phyloP scores from a whole-genome alignment of 2,888 invertebrate genomes.

The Mantis religiosa region DNA sequence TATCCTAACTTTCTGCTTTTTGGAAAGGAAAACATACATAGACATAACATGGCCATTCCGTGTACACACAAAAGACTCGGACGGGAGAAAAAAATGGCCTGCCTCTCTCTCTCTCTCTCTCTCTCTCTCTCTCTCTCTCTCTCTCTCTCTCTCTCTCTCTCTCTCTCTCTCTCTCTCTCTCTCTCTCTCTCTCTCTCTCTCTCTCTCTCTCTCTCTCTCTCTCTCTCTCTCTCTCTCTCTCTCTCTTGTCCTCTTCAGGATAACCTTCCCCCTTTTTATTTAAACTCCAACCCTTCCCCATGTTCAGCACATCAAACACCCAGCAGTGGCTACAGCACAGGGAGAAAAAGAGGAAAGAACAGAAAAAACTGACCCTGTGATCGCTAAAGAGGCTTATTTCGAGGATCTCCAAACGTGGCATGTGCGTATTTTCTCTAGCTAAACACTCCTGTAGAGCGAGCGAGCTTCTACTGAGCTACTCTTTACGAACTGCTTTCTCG shows the following conservation, averaged over 20 bases:
- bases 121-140: neutral
- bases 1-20: neutral
- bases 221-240: neutral
- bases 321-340: neutral
- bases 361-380: neutral
- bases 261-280: neutral
- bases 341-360: neutral
- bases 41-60: neutral
- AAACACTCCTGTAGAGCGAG: neutral
- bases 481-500: no score
- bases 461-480: no score
- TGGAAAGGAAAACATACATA: neutral
- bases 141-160: neutral
- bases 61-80: neutral
- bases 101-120: neutral
- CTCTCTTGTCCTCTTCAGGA: neutral
- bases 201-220: neutral
- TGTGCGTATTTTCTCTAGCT: neutral
- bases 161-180: neutral
- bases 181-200: neutral
- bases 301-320: neutral
- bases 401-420: neutral
- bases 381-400: neutral
- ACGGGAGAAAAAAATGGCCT: neutral
- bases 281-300: neutral